Evolutionary conservation across 2,888 invertebrate species (phyloP).

Genomic region (Phaedon cochleariae): DNA sequence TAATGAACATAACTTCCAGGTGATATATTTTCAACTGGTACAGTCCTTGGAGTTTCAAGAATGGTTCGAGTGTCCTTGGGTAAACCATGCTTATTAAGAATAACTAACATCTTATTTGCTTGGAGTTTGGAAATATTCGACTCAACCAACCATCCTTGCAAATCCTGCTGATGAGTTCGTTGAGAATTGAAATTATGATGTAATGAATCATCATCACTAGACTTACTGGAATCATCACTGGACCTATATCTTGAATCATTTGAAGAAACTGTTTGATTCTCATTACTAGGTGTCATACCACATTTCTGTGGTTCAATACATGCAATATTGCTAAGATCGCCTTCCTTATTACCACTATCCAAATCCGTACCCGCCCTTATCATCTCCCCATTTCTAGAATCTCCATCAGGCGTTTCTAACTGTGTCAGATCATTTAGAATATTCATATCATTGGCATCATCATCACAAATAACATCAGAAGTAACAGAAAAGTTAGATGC

Average conservation of each 20-base stretch:
- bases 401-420: neutral
- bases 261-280: neutral
- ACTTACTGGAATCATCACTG: neutral
- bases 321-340: neutral
- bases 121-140: slow-evolving; percentile 9
- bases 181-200: neutral
- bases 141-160: slow-evolving; percentile 10
- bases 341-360: neutral
- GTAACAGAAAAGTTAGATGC: neutral
- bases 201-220: slow-evolving; percentile 4
- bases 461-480: neutral
- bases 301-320: neutral
- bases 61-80: slow-evolving; percentile 10
- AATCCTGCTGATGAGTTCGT: slow-evolving; percentile 5
- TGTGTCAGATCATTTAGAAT: neutral
- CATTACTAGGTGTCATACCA: neutral
- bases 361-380: neutral
- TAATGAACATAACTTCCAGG: slow-evolving; percentile 15
- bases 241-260: neutral
- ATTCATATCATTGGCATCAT: neutral
- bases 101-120: slow-evolving; percentile 9
- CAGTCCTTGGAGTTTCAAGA: slow-evolving; percentile 5
- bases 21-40: slow-evolving; percentile 5
- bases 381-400: too few relatives aligned
- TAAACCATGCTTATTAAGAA: slow-evolving; percentile 17